Evolutionary conservation across 1,140 invertebrate species (phyloP).

Genomic region (Thaumatotibia leucotreta): DNA sequence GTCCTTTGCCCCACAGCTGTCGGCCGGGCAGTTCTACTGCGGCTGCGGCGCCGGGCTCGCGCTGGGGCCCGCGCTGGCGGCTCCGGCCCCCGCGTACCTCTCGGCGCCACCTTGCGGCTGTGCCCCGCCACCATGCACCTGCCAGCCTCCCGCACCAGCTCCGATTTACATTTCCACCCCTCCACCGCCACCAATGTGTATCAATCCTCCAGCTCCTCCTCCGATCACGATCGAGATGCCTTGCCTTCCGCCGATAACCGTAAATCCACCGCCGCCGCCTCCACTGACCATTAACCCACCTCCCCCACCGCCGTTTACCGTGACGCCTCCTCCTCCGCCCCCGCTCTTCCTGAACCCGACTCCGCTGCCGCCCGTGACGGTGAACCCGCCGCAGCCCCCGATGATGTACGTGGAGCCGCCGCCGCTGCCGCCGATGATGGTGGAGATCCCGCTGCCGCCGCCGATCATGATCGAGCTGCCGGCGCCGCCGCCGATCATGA

Average conservation of each 20-base stretch:
- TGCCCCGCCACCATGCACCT: conserved; percentile 9
- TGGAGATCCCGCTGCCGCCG: conserved; percentile 47
- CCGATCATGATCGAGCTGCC: conserved; percentile 54
- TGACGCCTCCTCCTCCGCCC: background rate
- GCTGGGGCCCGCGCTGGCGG: too few relatives aligned
- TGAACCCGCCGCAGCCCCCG: conserved; percentile 48
- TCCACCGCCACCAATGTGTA: conserved; percentile 28
- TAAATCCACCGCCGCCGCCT: conserved; percentile 41
- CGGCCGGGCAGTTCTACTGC: background rate
- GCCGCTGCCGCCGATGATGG: conserved; percentile 48
- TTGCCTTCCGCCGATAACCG: conserved; percentile 40
- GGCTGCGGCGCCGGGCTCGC: too few relatives aligned
- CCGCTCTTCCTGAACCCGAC: conserved; percentile 31
- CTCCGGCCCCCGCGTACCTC: too few relatives aligned
- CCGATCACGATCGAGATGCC: conserved; percentile 48
- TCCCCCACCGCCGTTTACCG: conserved; percentile 38
- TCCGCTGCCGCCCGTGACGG: conserved; percentile 44
- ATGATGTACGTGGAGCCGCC: conserved; percentile 48
- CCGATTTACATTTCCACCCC: conserved; percentile 37
- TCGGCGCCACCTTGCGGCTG: conserved; percentile 13
- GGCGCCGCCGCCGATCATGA: conserved; percentile 44
- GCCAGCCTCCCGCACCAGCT: conserved; percentile 14
- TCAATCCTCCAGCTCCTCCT: conserved; percentile 46
- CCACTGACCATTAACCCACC: conserved; percentile 48
- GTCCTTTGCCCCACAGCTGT: background rate